These are phyloP conservation scores for Caenorhabditis drosophilae DNA, from an alignment of 2,888 invertebrate species.

Conservation along the genomic window DNA sequence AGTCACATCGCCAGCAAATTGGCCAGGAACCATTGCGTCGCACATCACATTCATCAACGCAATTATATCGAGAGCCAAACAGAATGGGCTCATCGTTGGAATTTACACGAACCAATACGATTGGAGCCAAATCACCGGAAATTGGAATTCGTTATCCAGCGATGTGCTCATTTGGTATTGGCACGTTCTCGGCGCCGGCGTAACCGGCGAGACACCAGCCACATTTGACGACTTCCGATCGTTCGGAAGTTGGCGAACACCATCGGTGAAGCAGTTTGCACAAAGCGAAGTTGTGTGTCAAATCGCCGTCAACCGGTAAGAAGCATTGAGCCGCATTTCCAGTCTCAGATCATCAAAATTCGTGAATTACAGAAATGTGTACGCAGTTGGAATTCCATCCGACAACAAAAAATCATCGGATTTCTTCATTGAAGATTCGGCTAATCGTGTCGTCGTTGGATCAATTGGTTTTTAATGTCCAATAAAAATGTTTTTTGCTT, in stretches of 20 bases:
- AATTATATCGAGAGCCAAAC: slow-evolving; percentile 30
- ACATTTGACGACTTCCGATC: slow-evolving; percentile 37
- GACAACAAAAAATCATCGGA: slow-evolving; percentile 6
- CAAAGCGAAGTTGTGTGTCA: slow-evolving; percentile 29
- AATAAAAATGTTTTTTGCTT: not conserved
- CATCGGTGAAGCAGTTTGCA: slow-evolving; percentile 39
- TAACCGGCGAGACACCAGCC: slow-evolving; percentile 33
- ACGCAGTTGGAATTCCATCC: slow-evolving; percentile 35
- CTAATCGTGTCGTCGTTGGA: slow-evolving; percentile 20
- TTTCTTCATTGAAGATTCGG: not conserved
- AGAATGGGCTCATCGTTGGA: slow-evolving; percentile 32
- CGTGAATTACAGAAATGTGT: slow-evolving; percentile 26
- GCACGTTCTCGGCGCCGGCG: slow-evolving; percentile 34
- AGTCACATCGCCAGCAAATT: slow-evolving; percentile 44
- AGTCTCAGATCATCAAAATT: too few species aligned
- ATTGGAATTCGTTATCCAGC: slow-evolving; percentile 23
- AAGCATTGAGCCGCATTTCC: too few species aligned
- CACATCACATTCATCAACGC: slow-evolving; percentile 41
- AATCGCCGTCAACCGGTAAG: slow-evolving; percentile 24
- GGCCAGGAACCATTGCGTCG: slow-evolving; percentile 17
- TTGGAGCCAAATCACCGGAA: slow-evolving; percentile 39
- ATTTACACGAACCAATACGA: slow-evolving; percentile 41
- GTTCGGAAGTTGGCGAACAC: slow-evolving; percentile 31
- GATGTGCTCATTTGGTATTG: slow-evolving; percentile 46
- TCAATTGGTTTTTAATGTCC: slow-evolving; percentile 10